Evolutionary conservation across 1,140 invertebrate genomes (phyloP).

Genomic region (Eupristina koningsbergeri): DNA sequence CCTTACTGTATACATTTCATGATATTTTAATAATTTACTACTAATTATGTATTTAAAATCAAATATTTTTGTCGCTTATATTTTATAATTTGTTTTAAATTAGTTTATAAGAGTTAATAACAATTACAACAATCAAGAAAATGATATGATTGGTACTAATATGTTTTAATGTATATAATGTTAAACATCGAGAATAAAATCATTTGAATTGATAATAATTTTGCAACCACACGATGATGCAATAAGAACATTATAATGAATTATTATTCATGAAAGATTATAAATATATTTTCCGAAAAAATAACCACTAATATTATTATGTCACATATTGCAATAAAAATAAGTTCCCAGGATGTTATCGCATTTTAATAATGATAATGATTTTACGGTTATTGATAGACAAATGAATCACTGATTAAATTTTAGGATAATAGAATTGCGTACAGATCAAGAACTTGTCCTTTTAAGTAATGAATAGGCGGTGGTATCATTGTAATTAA

Average conservation of each 20-base stretch:
- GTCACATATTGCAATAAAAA: not conserved
- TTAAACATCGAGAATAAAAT: not conserved
- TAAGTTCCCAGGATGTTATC: constrained; percentile 26
- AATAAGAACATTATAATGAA: not conserved
- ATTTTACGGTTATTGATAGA: constrained; percentile 44
- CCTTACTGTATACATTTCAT: not conserved
- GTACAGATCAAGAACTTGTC: constrained; percentile 26
- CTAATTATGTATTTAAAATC: not conserved
- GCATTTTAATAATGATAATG: constrained; percentile 40
- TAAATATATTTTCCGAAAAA: not conserved
- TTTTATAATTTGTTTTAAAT: not conserved
- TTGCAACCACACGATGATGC: not conserved
- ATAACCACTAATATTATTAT: not conserved
- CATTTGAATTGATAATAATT: not conserved
- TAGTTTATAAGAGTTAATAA: not conserved
- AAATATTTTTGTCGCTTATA: not conserved
- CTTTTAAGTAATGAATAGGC: too few species aligned
- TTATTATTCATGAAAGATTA: not conserved
- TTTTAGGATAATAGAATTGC: constrained; percentile 47
- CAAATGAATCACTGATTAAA: constrained; percentile 43
- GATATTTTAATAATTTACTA: not conserved
- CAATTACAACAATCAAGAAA: not conserved
- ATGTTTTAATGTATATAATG: not conserved
- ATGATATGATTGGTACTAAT: not conserved
- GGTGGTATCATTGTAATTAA: constrained; percentile 24